These are phyloP conservation scores for Diabrotica undecimpunctata DNA, from an alignment of 1,140 invertebrate species.

Conservation along the genomic window DNA sequence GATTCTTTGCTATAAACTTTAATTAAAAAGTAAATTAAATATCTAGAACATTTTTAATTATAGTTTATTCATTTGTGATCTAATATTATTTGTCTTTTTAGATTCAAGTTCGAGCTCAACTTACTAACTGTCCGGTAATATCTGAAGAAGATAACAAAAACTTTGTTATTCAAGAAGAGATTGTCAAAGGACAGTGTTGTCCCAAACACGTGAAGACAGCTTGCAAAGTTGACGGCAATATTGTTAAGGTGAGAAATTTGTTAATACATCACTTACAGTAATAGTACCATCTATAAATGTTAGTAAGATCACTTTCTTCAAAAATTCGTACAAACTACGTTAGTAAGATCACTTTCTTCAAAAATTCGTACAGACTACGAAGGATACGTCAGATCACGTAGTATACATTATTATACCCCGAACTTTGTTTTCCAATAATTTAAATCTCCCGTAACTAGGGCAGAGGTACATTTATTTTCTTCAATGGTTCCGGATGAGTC, in stretches of 20 bases:
- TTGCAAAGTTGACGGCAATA: conserved; percentile 39
- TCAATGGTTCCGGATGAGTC: too few species aligned
- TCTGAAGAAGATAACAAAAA: conserved; percentile 34
- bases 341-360: too few species aligned
- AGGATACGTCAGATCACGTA: too few species aligned
- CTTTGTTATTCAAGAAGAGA: conserved; percentile 35
- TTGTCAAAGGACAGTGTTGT: conserved; percentile 41
- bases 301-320: too few species aligned
- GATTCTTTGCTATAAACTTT: too few species aligned
- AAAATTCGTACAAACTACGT: too few species aligned
- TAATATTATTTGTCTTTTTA: conserved; percentile 19
- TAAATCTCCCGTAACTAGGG: too few species aligned
- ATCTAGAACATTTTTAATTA: background rate
- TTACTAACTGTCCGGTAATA: conserved; percentile 33
- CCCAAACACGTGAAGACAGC: conserved; percentile 35
- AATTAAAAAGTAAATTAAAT: background rate
- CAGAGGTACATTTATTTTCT: too few species aligned
- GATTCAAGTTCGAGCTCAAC: conserved; percentile 37
- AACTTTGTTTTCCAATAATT: too few species aligned
- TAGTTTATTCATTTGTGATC: background rate
- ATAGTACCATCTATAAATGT: background rate
- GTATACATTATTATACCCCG: too few species aligned
- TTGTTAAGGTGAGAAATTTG: conserved; percentile 25
- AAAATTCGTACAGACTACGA: too few species aligned
- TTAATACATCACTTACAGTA: background rate